Conservation (phyloP, 2,113 vertebrate species). For the Bufo gargarizans region DNA sequence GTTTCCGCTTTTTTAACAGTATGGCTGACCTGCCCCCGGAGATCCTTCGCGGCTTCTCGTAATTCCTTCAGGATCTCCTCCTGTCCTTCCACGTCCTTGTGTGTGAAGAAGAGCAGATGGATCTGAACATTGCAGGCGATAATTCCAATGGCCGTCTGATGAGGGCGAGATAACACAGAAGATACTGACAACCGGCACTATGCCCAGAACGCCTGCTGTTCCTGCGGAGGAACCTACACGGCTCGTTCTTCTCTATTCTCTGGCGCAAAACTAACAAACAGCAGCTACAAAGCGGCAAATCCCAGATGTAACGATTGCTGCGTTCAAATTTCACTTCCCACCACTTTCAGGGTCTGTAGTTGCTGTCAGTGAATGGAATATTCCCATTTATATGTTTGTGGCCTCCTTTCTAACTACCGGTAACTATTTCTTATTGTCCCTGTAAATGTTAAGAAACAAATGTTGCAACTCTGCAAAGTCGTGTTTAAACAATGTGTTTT, state of each 20-base stretch:
- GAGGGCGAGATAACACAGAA: background rate
- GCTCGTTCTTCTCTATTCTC: background rate
- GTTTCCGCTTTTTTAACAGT: background rate
- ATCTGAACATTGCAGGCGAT: slow-evolving; percentile 80
- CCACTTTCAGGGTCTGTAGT: background rate
- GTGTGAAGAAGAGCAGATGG: slow-evolving; percentile 86
- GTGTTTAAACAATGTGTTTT: too few species aligned
- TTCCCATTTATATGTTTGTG: background rate
- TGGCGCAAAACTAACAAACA: background rate
- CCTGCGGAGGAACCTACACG: too few species aligned
- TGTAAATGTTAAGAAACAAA: too few species aligned
- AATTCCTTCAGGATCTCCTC: slow-evolving; percentile 69
- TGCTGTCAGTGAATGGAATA: background rate
- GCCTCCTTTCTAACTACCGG: too few species aligned
- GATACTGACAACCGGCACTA: background rate
- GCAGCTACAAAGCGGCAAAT: too few species aligned
- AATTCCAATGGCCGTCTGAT: slow-evolving; percentile 85
- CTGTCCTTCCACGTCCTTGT: slow-evolving; percentile 76
- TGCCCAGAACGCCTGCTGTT: background rate
- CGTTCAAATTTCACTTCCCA: background rate
- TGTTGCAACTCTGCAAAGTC: too few species aligned
- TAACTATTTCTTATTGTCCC: too few species aligned
- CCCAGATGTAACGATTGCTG: background rate
- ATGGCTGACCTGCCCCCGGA: slow-evolving; percentile 81
- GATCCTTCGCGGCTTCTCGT: slow-evolving; percentile 74